Base-by-base conservation (phyloP, 1,140 invertebrate species). In the Reticulitermes speratus region DNA sequence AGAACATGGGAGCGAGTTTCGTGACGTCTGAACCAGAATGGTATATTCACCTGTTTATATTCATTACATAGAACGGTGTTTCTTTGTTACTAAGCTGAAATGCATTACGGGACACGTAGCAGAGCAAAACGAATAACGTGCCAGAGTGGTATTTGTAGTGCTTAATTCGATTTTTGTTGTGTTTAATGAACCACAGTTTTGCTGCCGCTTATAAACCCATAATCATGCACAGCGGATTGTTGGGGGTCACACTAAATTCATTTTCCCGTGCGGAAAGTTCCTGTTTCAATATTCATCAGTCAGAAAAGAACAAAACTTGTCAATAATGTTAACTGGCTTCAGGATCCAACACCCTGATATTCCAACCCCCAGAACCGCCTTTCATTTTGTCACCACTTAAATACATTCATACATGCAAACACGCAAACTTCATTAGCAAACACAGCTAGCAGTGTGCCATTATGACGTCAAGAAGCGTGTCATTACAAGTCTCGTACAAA, bases 111-210 rank as follows among this genome's bases (percentile, higher is more conserved):
- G 2, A 30, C 65, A n/a, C n/a, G n/a, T 25, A 55, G 52, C 14
- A 14, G n/a, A 5, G 65, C 9, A 8, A 25, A 30, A 25, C n/a
- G 19, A 55, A 55, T 19, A 21, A 19, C 19, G 14, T 55, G 52
- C 16, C 52, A 5, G 52, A 12, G 3, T 30, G n/a, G 25, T 30
- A 30, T 30, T 5, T 75, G n/a, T 25, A n/a, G 25, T 75, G 65
- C 14, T 75, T 75, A 75, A 75, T 75, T 75, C 65, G 65, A 75
- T 75, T 75, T 75, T 14, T 75, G 65, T 75, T 75, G n/a, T 75
- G 59, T 65, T 21, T 65, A 65, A 65, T 12, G 59, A 65, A 65
- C 59, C 59, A 23, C 21, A 23, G 25, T 23, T 65, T 65, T 65
- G 21, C 7, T 65, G 21, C 59, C 1, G 25, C 12, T 48, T n/a